phyloP scores from a whole-genome alignment of 2,113 vertebrate species.

The Oreochromis spilurus region DNA sequence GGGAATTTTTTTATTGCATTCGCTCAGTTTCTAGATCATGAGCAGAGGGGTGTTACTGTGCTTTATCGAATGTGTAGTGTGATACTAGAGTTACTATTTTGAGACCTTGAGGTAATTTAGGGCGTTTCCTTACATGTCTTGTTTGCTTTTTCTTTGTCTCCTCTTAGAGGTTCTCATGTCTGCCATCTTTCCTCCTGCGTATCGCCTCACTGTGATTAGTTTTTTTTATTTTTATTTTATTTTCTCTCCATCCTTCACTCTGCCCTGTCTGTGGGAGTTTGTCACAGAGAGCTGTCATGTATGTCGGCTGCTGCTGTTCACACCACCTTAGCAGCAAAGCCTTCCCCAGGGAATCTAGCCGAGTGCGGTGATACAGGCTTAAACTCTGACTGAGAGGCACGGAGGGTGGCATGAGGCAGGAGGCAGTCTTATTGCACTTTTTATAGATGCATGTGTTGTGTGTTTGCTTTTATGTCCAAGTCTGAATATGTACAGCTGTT shows the following conservation, averaged over 20 bases:
- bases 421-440: neutral
- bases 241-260: neutral
- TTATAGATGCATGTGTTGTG: neutral
- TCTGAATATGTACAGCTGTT: neutral
- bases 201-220: neutral
- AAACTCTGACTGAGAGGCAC: neutral
- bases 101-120: conserved; percentile 5
- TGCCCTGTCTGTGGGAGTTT: conserved; percentile 4
- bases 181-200: neutral
- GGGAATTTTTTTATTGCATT: neutral
- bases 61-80: neutral
- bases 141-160: neutral
- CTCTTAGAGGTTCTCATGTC: neutral
- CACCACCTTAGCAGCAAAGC: conserved; percentile 3
- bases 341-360: neutral
- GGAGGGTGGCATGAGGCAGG: neutral
- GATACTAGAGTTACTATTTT: conserved; percentile 15
- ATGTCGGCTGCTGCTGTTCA: conserved; percentile 33
- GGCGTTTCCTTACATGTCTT: conserved; percentile 5
- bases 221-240: neutral
- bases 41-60: neutral
- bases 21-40: neutral
- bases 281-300: conserved; percentile 18
- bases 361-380: neutral
- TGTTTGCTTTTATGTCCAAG: neutral